These are phyloP conservation scores for rat (Rattus norvegicus) DNA, from an alignment of 2,113 vertebrate genomes.

Conservation along the genomic window DNA sequence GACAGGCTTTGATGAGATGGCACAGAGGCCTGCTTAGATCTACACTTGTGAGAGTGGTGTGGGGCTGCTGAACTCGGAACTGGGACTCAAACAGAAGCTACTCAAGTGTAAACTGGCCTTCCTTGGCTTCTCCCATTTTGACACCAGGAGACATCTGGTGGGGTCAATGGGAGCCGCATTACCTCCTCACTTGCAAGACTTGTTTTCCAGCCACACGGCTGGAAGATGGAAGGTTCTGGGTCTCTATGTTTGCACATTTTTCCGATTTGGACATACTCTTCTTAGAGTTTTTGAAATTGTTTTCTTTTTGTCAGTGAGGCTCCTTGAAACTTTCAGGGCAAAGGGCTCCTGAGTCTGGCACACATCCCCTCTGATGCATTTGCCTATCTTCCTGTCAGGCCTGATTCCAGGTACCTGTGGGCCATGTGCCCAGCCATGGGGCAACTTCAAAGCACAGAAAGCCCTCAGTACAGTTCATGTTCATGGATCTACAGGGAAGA, in stretches of 20 bases:
- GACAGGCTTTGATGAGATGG: not conserved
- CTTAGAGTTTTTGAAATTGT: not conserved
- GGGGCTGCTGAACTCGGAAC: rapidly evolving
- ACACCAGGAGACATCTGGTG: rapidly evolving
- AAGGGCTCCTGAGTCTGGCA: not conserved
- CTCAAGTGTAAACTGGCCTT: not conserved
- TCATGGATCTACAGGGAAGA: not conserved
- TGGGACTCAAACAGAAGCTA: not conserved
- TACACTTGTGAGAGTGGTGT: not conserved
- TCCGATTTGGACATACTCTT: not conserved
- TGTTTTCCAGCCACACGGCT: not conserved
- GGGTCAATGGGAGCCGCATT: not conserved
- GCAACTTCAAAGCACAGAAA: not conserved
- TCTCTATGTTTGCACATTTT: not conserved
- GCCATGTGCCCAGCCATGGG: not conserved
- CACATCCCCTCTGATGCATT: not conserved
- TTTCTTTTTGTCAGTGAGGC: not conserved
- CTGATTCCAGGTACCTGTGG: not conserved
- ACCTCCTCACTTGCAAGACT: not conserved
- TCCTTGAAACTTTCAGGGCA: not conserved
- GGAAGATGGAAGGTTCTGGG: not conserved
- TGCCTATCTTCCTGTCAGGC: not conserved
- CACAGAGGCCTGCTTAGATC: not conserved
- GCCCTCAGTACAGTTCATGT: not conserved
- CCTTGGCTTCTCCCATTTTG: not conserved